Conservation (phyloP, 2,797 vertebrate species). For the Hippopotamyrus pictus region DNA sequence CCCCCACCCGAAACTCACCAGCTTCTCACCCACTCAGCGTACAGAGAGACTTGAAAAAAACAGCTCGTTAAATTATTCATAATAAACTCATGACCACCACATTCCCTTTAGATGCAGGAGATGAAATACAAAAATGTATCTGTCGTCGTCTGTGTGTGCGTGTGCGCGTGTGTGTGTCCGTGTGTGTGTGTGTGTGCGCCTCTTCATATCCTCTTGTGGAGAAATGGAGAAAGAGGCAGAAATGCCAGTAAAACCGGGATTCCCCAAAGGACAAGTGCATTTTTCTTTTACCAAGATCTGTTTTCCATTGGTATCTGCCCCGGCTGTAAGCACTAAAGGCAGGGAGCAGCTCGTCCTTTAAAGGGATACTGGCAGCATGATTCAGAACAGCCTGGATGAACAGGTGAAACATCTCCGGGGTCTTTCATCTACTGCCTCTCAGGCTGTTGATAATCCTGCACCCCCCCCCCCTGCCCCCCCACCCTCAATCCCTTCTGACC, state of each 20-base stretch:
- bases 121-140: constrained; percentile 22
- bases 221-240: background rate
- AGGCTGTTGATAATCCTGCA: constrained; percentile 23
- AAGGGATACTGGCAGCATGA: background rate
- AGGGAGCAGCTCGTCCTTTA: background rate
- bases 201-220: background rate
- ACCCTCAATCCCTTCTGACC: constrained; percentile 28
- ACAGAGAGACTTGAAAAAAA: constrained; percentile 39
- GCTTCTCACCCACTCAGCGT: constrained; percentile 5
- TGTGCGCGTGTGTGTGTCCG: background rate
- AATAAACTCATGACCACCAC: constrained; percentile 23
- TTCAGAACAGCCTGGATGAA: constrained; percentile 20
- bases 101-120: constrained; percentile 33
- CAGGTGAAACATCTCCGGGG: constrained; percentile 35
- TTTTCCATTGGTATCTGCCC: background rate
- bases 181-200: background rate
- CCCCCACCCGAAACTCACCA: background rate
- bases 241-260: background rate
- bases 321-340: background rate
- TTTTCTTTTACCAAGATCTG: background rate
- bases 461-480: background rate
- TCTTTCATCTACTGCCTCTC: constrained; percentile 8
- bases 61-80: constrained; percentile 51
- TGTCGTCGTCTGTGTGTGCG: background rate
- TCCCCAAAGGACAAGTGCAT: background rate